A percentile compares a stretch with the other conserved stretches of the same genome.
These are phyloP conservation scores for Lepidostoma basale DNA, from an alignment of 1,140 invertebrate genomes.

Conservation along the genomic window DNA sequence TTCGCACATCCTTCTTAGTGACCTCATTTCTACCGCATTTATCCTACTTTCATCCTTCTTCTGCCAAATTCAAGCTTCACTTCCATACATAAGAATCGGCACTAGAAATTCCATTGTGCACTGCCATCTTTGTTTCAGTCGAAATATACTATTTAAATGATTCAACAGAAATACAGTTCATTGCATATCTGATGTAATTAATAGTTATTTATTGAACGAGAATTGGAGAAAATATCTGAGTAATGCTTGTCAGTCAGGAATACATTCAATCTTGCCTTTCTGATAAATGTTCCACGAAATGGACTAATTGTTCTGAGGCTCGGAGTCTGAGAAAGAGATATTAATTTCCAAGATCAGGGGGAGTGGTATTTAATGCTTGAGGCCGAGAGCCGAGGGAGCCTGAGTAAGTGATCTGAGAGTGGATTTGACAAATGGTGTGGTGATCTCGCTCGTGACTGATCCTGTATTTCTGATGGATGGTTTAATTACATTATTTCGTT, in stretches of 20 bases:
- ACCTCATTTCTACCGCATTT: too few relatives aligned
- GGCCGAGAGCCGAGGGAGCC: background rate
- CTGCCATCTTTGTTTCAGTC: too few relatives aligned
- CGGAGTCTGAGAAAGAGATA: background rate
- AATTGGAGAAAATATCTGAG: too few relatives aligned
- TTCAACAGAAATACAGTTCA: too few relatives aligned
- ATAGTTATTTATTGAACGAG: too few relatives aligned
- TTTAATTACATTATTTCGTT: conserved; percentile 10
- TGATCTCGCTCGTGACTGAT: background rate
- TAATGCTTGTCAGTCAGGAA: background rate
- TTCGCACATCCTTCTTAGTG: too few relatives aligned
- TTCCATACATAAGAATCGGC: too few relatives aligned
- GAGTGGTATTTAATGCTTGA: conserved; percentile 10
- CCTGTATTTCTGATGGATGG: background rate
- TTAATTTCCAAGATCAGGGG: conserved; percentile 11
- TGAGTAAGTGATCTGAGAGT: background rate
- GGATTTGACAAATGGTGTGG: conserved; percentile 18
- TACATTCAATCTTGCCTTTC: background rate
- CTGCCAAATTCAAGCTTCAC: too few relatives aligned
- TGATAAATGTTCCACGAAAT: background rate
- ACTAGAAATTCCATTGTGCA: too few relatives aligned
- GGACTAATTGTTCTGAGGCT: conserved; percentile 10
- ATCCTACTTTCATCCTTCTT: too few relatives aligned
- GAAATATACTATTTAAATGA: too few relatives aligned
- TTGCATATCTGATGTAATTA: too few relatives aligned